Evolutionary conservation across 2,888 invertebrate genomes (phyloP), one percentile per base, ranked within the genome.

Genomic region (Cetonia aurata): DNA sequence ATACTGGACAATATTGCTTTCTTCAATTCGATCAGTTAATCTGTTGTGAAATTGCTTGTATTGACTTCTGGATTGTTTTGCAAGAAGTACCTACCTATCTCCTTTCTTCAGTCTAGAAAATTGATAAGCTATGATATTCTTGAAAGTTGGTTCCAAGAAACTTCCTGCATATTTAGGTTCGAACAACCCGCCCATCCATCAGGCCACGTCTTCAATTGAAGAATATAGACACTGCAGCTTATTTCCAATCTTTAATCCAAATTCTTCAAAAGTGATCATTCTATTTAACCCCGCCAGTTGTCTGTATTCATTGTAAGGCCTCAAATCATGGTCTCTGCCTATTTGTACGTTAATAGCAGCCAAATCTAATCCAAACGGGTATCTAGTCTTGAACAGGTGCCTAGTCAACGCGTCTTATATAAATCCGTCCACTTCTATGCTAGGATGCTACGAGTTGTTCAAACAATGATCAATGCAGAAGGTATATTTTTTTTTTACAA

Each of bases 1-100:
- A 94, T 83, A 55, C 93, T 86, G 0, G 92, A 87, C 78, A 94
- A 82, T 0, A 90, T 88, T 0, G 88, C 85, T 80, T 92, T 92
- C 76, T 91, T 89, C 66, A 94, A 86, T 84, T 93, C 91, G 25
- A 25, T 25, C 25, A 25, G 4, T 25, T 25, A 4, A 25, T 25
- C 25, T 25, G 4, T 25, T 25, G 85, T 86, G 77, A 92, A 92
- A 52, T 88, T 85, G 0, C 92, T 91, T 1, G 93, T 91, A 84
- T 91, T 93, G 0, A 89, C 86, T 70, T 86, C 84, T 3, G 88
- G 87, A 70, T 88, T 88, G 78, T 93, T 88, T 78, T 94, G 94
- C 78, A 94, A 95, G 85, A 90, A 96, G 83, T 93, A 95, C 4
- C 93, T 93, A 95, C 4, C 93, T 87, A 82, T 96, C 96, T 0